Percentiles rank a stretch among this genome's conserved stretches.
Evolutionary conservation across 1,140 invertebrate species (phyloP).

Genomic region (Drosophila bifasciata): DNA sequence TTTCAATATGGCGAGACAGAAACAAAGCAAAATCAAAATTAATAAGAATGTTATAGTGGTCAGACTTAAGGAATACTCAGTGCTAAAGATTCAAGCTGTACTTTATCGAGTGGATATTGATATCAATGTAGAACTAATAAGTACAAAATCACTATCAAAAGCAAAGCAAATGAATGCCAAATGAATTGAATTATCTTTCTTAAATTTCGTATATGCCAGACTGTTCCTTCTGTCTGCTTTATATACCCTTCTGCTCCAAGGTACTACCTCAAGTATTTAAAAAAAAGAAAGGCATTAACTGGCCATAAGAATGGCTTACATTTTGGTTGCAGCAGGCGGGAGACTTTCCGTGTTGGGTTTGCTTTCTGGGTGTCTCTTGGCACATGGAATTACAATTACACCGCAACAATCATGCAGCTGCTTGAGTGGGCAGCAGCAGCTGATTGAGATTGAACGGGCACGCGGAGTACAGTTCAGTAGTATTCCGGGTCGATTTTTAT

Average conservation of each 20-base stretch:
- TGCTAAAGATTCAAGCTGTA: too few relatives aligned
- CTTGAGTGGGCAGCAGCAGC: slow-evolving; percentile 54
- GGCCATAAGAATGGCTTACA: slow-evolving; percentile 44
- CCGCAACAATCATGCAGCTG: slow-evolving; percentile 40
- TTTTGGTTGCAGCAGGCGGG: slow-evolving; percentile 27
- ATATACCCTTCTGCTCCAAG: too few relatives aligned
- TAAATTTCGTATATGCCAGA: too few relatives aligned
- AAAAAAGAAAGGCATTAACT: slow-evolving; percentile 9
- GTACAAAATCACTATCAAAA: too few relatives aligned
- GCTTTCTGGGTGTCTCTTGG: slow-evolving; percentile 53
- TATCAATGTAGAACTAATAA: too few relatives aligned
- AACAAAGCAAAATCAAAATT: slow-evolving; percentile 18
- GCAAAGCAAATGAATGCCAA: too few relatives aligned
- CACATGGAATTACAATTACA: slow-evolving; percentile 53
- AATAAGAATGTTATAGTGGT: neutral
- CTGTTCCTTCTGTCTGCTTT: too few relatives aligned
- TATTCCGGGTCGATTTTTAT: slow-evolving; percentile 36
- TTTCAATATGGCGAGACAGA: slow-evolving; percentile 11
- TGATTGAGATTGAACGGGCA: slow-evolving; percentile 37
- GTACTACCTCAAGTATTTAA: too few relatives aligned
- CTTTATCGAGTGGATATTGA: too few relatives aligned
- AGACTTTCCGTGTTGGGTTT: slow-evolving; percentile 16
- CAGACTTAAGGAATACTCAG: too few relatives aligned
- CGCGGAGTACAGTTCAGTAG: neutral
- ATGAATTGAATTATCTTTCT: too few relatives aligned